Evolutionary conservation across 2,113 vertebrate species (phyloP).

Genomic region (Sprattus sprattus): DNA sequence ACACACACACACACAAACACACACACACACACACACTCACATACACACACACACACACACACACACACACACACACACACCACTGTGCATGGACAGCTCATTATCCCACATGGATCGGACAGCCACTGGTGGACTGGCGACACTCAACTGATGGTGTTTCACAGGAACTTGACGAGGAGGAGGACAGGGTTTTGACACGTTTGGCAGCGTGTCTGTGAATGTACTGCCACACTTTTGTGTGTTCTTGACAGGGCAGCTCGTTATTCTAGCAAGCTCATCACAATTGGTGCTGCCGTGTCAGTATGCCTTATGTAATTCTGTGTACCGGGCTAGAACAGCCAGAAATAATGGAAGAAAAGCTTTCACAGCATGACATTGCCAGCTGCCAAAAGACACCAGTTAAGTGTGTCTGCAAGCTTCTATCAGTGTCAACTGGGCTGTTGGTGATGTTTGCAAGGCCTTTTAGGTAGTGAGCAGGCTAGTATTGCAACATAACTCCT

Average conservation of each 20-base stretch:
- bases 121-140: background rate
- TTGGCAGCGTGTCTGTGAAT: background rate
- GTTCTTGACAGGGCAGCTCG: background rate
- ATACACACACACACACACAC: background rate
- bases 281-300: background rate
- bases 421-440: no score
- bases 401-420: no score
- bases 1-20: background rate
- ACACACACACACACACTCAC: no score
- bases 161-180: background rate
- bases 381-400: no score
- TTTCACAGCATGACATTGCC: no score
- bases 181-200: background rate
- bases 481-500: no score
- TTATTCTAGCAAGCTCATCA: background rate
- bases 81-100: background rate
- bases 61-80: no score
- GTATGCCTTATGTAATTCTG: no score
- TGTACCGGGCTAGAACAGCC: no score
- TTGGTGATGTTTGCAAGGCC: no score
- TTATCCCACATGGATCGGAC: background rate
- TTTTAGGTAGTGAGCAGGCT: no score
- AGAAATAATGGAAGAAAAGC: no score
- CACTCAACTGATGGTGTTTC: background rate
- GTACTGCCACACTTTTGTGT: background rate